Conservation (phyloP, 2,113 vertebrate genomes). For the Nycticorax nycticorax region DNA sequence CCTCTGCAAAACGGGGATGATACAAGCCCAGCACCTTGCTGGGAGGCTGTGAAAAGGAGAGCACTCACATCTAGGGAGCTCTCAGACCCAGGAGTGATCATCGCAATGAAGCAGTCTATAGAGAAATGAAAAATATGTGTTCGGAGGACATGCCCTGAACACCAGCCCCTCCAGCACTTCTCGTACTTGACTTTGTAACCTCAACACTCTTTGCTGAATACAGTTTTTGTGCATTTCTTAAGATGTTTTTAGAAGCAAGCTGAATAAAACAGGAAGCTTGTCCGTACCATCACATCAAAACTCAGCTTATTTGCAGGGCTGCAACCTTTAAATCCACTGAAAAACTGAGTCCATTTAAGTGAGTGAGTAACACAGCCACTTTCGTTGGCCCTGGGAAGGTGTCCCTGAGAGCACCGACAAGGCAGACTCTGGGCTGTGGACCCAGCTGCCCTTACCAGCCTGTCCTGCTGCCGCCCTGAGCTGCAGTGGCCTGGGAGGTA, state of each 20-base stretch:
- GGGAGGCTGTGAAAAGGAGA: background rate
- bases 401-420: background rate
- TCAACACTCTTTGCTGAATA: background rate
- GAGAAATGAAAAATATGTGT: background rate
- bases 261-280: constrained; percentile 37
- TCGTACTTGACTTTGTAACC: constrained; percentile 17
- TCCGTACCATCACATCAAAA: constrained; percentile 16
- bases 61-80: background rate
- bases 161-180: background rate
- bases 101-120: background rate
- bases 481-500: background rate
- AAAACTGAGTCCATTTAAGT: background rate
- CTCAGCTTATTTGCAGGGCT: background rate
- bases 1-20: background rate
- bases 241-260: constrained; percentile 8
- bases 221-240: background rate
- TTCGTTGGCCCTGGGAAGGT: background rate
- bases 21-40: background rate
- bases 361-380: background rate
- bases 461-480: background rate
- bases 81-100: background rate
- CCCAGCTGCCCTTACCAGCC: background rate
- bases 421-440: background rate
- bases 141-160: background rate
- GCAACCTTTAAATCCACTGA: background rate